Evolutionary conservation across 2,888 invertebrate species (phyloP), one percentile per base, ranked within the genome.

Genomic region (Hemithea aestivaria): DNA sequence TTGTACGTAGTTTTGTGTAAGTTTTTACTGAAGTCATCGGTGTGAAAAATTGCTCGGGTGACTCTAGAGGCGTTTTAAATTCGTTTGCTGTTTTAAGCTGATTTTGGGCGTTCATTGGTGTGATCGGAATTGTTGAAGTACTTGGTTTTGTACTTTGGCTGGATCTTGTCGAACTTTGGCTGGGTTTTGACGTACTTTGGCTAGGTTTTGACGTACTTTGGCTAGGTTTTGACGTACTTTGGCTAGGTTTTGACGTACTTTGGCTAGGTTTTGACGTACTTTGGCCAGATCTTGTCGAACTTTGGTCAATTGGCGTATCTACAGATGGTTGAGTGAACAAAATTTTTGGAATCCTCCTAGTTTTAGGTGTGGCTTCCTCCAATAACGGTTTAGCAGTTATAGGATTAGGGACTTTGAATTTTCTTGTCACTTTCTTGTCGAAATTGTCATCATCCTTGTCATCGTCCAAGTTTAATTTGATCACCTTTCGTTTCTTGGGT

Each of bases 321-420:
- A 49, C 20, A 0, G 53, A 42, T 0, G 64, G 45, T 36, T 65
- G 61, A 0, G 65, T 66, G 0, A 73, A 10, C 0, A 57, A 6
- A 7, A 74, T 50, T 0, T 50, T 50, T 1, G 73, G 72, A 44
- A 48, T 63, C 0, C 63, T 31, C 0, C 51, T 53, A 0, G 58
- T 50, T n/a, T 62, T 47, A 0, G 84, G 84, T 0, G 84, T 83
- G 0, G 77, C 58, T 1, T 35, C 57, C 39, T 83, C 83, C 0
- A 76, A 16, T 0, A 62, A 55, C 0, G 74, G 68, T 35, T 68
- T 76, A 0, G 52, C 21, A 0, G 64, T 69, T 0, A 70, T 57
- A 0, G 75, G 79, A 0, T 65, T 68, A 0, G 85, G 85, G 8
- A 83, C 55, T 68, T 85, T 84, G 39, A 84, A 84, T 4, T 58